phyloP scores from a whole-genome alignment of 2,113 vertebrate genomes.

The Eidolon helvum region DNA sequence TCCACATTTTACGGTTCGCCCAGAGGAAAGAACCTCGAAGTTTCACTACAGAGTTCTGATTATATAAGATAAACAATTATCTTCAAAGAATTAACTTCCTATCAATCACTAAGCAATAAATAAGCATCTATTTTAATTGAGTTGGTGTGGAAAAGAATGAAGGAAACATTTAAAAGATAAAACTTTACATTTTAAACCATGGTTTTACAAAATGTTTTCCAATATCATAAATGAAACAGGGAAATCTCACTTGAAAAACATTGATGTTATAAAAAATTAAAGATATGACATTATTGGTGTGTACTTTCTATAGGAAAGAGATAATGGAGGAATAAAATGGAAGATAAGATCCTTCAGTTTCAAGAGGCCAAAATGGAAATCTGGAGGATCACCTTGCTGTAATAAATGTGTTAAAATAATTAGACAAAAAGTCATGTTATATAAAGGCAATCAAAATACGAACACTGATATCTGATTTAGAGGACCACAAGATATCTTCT shows the following conservation, averaged over 20 bases:
- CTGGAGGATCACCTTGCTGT: neutral
- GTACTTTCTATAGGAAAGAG: neutral
- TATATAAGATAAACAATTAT: neutral
- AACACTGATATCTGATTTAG: neutral
- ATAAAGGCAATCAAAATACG: neutral
- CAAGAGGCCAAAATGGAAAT: neutral
- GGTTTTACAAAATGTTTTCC: neutral
- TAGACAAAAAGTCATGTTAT: neutral
- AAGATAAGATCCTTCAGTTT: neutral
- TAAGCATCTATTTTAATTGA: neutral
- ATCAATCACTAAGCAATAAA: neutral
- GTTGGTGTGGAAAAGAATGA: neutral
- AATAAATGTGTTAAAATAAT: neutral
- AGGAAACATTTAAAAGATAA: neutral
- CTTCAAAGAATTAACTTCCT: neutral
- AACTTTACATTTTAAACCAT: neutral
- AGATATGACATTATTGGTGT: neutral
- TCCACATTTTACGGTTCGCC: neutral
- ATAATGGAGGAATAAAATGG: neutral
- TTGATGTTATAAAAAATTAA: neutral
- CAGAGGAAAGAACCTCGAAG: neutral
- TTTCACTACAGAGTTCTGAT: neutral
- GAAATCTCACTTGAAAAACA: neutral
- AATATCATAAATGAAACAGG: neutral
- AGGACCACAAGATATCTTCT: neutral